These are phyloP conservation scores for Notolabrus celidotus DNA, from an alignment of 2,797 vertebrate genomes.

Conservation along the genomic window DNA sequence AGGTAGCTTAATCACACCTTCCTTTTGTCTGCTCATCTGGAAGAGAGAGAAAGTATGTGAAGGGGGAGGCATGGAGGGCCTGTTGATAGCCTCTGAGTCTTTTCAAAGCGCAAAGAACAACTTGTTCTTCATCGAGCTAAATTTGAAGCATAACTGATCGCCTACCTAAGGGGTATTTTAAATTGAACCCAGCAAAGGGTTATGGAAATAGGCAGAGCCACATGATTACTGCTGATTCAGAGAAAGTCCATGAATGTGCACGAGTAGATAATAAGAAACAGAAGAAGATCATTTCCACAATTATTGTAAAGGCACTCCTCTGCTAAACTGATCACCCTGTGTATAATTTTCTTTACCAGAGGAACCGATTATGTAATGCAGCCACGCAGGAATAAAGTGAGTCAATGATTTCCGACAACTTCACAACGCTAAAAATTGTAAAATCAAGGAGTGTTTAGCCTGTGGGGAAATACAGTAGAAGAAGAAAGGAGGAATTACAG, in stretches of 20 bases:
- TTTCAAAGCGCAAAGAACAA: background rate
- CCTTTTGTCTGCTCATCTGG: conserved; percentile 63
- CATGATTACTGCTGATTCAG: conserved; percentile 1
- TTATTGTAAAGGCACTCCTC: conserved; percentile 9
- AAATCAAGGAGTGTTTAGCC: background rate
- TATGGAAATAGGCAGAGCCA: background rate
- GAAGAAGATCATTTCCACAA: conserved; percentile 23
- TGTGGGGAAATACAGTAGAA: background rate
- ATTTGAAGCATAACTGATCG: background rate
- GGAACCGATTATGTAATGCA: conserved; percentile 1
- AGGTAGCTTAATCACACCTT: conserved; percentile 64
- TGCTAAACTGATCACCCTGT: conserved; percentile 8
- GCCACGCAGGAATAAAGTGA: background rate
- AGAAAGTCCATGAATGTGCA: background rate
- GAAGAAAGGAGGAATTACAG: background rate
- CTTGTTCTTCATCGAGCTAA: background rate
- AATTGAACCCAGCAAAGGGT: background rate
- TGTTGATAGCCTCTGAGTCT: background rate
- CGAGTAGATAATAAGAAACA: conserved; percentile 15
- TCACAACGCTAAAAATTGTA: background rate
- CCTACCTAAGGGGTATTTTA: background rate
- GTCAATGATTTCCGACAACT: background rate
- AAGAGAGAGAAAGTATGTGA: conserved; percentile 20
- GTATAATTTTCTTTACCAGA: background rate
- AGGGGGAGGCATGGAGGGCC: background rate